Base-by-base conservation (phyloP, 2,113 vertebrate genomes). In the Labeo rohita region DNA sequence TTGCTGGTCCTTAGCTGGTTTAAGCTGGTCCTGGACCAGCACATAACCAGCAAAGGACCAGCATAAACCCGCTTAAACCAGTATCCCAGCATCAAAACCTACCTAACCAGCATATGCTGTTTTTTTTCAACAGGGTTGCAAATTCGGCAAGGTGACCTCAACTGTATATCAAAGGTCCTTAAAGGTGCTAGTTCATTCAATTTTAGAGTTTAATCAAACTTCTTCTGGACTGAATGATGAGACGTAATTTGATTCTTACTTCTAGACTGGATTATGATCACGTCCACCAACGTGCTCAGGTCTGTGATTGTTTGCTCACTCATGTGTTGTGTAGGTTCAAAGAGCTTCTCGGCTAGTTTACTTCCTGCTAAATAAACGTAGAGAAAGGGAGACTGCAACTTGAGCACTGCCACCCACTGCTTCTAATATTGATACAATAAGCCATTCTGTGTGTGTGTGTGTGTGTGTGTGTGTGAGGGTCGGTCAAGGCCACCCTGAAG, bases 401-500 rank as follows among this genome's bases (percentile, higher is more conserved):
- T 61, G 39, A 87, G 61, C 23, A 56, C 45, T 78, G 21, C 61
- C 73, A 84, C 73, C 81, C 86, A 83, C 82, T 59, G 63, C 63
- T 54, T 66, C n/a, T 83, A 11, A 23, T 49, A 59, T 76, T 70
- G 54, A 83, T 78, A 63, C 36, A 77, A 68, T 74, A 70, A 56
- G 49, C 54, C 28, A 16, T 39, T 87, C 72, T 86, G 66, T 84
- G 77, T 36, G 74, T 34, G 4, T 61, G 28, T 28, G 4, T 61
- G 66, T 86, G 66, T 84, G 77, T 36, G 74, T 34, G 4, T 61
- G 28, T 28, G 4, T 61, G 66, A 15, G 52, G 28, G 36, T 65
- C 36, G 13, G 23, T 70, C 68, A 81, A n/a, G 82, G 77, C 85
- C 88, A 87, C 82, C 85, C 82, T 80, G 82, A 73, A 84, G 65